These are phyloP conservation scores for Orthosia gothica DNA, from an alignment of 2,888 invertebrate species.

Conservation along the genomic window DNA sequence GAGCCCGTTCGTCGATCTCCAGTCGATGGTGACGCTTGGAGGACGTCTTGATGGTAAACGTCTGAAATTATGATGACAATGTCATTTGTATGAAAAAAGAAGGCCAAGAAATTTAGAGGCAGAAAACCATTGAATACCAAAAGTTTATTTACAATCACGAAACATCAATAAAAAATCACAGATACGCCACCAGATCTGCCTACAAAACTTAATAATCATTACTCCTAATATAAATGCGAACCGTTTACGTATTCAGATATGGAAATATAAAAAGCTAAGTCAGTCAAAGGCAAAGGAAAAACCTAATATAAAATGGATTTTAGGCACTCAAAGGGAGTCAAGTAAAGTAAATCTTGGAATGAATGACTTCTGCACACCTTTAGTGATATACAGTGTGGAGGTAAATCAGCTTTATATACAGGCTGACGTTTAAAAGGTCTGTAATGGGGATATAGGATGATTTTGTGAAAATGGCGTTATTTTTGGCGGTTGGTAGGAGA, in stretches of 20 bases:
- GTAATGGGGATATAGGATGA: background rate
- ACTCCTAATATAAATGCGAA: constrained; percentile 50
- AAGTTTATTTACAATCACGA: background rate
- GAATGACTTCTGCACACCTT: constrained; percentile 60
- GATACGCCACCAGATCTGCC: constrained; percentile 4
- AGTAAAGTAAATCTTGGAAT: constrained; percentile 60
- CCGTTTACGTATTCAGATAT: constrained; percentile 60
- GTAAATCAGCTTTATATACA: constrained; percentile 56
- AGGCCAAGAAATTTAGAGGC: too few species aligned
- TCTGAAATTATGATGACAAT: too few species aligned
- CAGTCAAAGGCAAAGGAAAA: constrained; percentile 47
- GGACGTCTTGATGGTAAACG: too few species aligned
- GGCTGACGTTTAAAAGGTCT: constrained; percentile 9
- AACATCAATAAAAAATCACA: constrained; percentile 10
- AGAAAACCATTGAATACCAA: constrained; percentile 3
- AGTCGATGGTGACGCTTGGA: too few species aligned
- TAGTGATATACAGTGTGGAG: constrained; percentile 38
- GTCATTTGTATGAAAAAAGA: too few species aligned
- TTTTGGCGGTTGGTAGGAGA: too few species aligned
- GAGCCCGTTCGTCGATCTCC: too few species aligned
- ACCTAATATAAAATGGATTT: constrained; percentile 63
- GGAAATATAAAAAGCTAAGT: constrained; percentile 58
- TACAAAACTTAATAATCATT: constrained; percentile 48
- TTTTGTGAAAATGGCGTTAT: too few species aligned
- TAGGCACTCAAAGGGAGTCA: constrained; percentile 46